Evolutionary conservation across 2,113 vertebrate genomes (phyloP).

Genomic region (Melanostigma gelatinosum): DNA sequence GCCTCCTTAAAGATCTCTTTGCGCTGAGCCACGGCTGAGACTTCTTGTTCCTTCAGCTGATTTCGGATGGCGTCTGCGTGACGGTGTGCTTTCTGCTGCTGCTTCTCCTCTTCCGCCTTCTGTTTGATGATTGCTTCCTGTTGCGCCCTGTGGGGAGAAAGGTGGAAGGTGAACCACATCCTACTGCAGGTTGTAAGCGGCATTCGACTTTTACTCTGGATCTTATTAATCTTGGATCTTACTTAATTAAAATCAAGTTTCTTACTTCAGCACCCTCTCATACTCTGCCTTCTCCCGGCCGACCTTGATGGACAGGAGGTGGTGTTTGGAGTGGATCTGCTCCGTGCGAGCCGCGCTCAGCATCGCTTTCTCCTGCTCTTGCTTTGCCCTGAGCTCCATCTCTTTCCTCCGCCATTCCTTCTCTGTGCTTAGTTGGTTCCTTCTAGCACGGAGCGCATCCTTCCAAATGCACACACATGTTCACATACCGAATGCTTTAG

Average conservation of each 20-base stretch:
- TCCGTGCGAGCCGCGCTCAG: slow-evolving; percentile 80
- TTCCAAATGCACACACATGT: slow-evolving; percentile 46
- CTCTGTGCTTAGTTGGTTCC: slow-evolving; percentile 86
- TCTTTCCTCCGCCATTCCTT: slow-evolving; percentile 90
- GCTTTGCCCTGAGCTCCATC: slow-evolving; percentile 75
- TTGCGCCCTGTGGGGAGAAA: slow-evolving; percentile 79
- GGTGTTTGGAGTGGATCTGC: slow-evolving; percentile 87
- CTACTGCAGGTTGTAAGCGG: not conserved
- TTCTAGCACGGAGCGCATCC: slow-evolving; percentile 88
- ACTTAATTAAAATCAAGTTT: not conserved
- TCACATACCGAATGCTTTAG: not conserved
- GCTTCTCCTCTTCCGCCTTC: slow-evolving; percentile 81
- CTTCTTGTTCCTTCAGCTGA: slow-evolving; percentile 86
- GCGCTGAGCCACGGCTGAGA: slow-evolving; percentile 71
- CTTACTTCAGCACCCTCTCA: slow-evolving; percentile 88
- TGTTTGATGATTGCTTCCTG: slow-evolving; percentile 69
- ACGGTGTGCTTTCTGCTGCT: slow-evolving; percentile 59
- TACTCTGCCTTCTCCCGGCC: slow-evolving; percentile 86
- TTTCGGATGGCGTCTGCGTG: slow-evolving; percentile 78
- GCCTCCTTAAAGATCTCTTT: slow-evolving; percentile 82
- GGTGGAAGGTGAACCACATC: not conserved
- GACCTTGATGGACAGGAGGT: slow-evolving; percentile 82
- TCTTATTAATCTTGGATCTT: not conserved
- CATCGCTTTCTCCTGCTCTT: slow-evolving; percentile 66
- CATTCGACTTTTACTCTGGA: not conserved